These are phyloP conservation scores for Camelus bactrianus DNA, from an alignment of 2,113 vertebrate genomes.

Conservation along the genomic window DNA sequence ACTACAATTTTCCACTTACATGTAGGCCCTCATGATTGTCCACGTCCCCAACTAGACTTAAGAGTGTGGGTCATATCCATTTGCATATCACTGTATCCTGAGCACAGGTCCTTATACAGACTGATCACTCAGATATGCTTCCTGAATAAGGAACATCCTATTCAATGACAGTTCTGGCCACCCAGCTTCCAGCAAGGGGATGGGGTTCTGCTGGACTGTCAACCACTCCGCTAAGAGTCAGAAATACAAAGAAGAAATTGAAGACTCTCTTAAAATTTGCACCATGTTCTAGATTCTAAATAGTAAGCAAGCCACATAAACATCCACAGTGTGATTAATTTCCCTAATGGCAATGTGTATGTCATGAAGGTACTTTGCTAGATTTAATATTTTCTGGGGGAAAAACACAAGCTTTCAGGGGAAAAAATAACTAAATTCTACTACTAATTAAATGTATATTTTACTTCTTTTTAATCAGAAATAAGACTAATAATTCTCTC, in stretches of 20 bases:
- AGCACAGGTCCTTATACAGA: not conserved
- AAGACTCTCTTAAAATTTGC: not conserved
- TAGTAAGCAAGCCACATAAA: not conserved
- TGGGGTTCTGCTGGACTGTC: not conserved
- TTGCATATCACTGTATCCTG: not conserved
- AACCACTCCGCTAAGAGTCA: not conserved
- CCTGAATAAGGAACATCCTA: not conserved
- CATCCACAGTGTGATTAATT: not conserved
- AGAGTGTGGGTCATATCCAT: no score
- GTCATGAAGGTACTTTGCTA: not conserved
- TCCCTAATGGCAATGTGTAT: not conserved
- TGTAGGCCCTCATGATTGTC: rapidly evolving
- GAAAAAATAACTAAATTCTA: not conserved
- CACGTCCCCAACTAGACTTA: not conserved
- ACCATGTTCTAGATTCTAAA: not conserved
- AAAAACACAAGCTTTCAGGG: not conserved
- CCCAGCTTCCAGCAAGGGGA: not conserved
- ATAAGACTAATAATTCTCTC: not conserved
- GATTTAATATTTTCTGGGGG: not conserved
- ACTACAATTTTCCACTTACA: no score
- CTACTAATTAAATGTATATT: not conserved
- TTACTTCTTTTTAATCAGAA: not conserved
- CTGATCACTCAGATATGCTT: not conserved
- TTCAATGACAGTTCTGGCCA: not conserved
- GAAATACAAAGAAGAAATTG: not conserved